Evolutionary conservation across 2,113 vertebrate species (phyloP).

Genomic region (Pteronura brasiliensis): DNA sequence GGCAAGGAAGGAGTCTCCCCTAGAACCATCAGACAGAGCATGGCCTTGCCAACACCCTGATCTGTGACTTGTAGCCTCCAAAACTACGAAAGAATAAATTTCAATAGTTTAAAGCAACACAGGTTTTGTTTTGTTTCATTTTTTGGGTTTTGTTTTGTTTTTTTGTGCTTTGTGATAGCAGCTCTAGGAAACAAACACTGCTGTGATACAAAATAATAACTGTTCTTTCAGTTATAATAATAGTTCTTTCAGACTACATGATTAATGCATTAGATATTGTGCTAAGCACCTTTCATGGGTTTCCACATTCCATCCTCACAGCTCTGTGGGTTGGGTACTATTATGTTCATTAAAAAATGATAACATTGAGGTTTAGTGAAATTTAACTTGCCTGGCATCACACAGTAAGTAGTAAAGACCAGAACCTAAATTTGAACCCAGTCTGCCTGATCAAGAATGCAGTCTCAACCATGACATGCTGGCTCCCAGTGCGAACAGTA

Average conservation of each 20-base stretch:
- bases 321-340: accelerated
- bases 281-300: background rate
- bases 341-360: background rate
- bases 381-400: background rate
- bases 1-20: background rate
- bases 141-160: background rate
- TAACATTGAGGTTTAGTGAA: background rate
- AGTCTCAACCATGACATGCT: background rate
- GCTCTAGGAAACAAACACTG: background rate
- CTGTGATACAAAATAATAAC: background rate
- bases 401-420: background rate
- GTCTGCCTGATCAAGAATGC: background rate
- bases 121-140: background rate
- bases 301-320: background rate
- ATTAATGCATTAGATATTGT: background rate
- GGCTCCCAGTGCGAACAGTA: too few species aligned
- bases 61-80: background rate
- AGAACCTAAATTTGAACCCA: background rate
- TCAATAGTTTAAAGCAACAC: background rate
- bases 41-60: background rate
- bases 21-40: background rate
- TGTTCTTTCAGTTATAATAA: too few species aligned
- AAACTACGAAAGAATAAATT: background rate
- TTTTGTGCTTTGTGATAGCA: background rate
- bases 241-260: background rate